Percentiles rank a stretch among this genome's conserved stretches.
Conservation (phyloP, 2,797 vertebrate species). For the Holocentrus rufus region DNA sequence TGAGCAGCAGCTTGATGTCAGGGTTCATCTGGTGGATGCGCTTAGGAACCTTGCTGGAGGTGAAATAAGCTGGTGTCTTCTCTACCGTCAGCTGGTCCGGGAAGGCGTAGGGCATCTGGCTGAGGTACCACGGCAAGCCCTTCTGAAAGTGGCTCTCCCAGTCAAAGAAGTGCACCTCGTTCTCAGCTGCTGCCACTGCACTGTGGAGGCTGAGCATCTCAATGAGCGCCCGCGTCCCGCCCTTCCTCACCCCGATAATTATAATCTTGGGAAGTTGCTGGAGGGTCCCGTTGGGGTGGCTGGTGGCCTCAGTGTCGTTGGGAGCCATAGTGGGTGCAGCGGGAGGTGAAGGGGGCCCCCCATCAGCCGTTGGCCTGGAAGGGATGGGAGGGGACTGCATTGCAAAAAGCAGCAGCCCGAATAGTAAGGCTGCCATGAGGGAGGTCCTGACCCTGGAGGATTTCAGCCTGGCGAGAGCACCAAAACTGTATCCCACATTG, state of each 20-base stretch:
- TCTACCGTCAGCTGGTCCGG: slow-evolving; percentile 92
- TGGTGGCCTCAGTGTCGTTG: slow-evolving; percentile 60
- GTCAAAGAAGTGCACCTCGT: slow-evolving; percentile 97
- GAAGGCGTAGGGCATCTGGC: slow-evolving; percentile 91
- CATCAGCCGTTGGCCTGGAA: slow-evolving; percentile 76
- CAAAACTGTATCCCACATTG: slow-evolving; percentile 78
- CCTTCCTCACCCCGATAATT: slow-evolving; percentile 97
- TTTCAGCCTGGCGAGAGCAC: slow-evolving; percentile 81
- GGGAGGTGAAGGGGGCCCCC: slow-evolving; percentile 46
- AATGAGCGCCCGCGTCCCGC: slow-evolving; percentile 92
- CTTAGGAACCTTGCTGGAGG: slow-evolving; percentile 89
- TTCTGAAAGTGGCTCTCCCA: slow-evolving; percentile 93
- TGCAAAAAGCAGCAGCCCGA: slow-evolving; percentile 88
- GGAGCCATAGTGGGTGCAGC: slow-evolving; percentile 49
- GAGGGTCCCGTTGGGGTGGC: slow-evolving; percentile 83
- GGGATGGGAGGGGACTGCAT: slow-evolving; percentile 84
- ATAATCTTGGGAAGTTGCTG: slow-evolving; percentile 90
- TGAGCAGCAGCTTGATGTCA: slow-evolving; percentile 89
- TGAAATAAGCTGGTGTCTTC: slow-evolving; percentile 98
- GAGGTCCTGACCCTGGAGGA: slow-evolving; percentile 83
- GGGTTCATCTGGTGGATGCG: slow-evolving; percentile 90
- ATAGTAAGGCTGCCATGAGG: slow-evolving; percentile 89
- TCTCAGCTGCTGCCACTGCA: slow-evolving; percentile 88
- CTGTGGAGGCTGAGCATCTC: slow-evolving; percentile 96
- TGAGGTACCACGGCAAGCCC: slow-evolving; percentile 91